A percentile compares a stretch with the other conserved stretches of the same genome.
These are phyloP conservation scores for Drosophila sechellia DNA, from an alignment of 1,140 invertebrate species.

Conservation along the genomic window DNA sequence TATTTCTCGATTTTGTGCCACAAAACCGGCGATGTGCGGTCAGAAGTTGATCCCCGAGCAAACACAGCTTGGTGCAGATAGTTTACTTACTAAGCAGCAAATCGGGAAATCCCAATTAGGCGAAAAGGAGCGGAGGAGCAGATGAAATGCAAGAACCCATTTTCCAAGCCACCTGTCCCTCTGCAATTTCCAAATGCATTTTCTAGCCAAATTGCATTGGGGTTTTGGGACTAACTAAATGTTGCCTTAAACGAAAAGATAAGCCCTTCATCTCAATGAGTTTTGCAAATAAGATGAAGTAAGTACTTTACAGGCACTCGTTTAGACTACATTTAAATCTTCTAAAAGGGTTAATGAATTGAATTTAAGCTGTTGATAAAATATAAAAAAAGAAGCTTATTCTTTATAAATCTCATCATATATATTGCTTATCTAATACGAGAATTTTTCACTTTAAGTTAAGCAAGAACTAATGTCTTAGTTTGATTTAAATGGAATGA, in stretches of 20 bases:
- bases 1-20: slow-evolving; percentile 16
- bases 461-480: too few species aligned
- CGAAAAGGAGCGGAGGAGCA: slow-evolving; percentile 6
- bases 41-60: slow-evolving; percentile 18
- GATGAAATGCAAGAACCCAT: background rate
- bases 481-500: too few species aligned
- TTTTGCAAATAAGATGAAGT: background rate
- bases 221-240: slow-evolving; percentile 15
- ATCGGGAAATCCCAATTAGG: slow-evolving; percentile 20
- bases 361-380: too few species aligned
- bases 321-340: too few species aligned
- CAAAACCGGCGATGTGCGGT: slow-evolving; percentile 1
- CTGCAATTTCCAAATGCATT: slow-evolving; percentile 30
- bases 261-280: background rate
- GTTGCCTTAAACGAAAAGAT: background rate
- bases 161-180: too few species aligned
- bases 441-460: too few species aligned
- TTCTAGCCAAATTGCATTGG: slow-evolving; percentile 13
- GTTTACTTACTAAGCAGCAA: slow-evolving; percentile 15
- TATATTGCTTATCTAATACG: too few species aligned
- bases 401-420: too few species aligned
- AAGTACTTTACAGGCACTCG: background rate
- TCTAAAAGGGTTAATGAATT: too few species aligned
- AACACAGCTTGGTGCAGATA: slow-evolving; percentile 11
- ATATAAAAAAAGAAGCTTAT: too few species aligned